Evolutionary conservation across 2,113 vertebrate genomes (phyloP).

Genomic region (Oreocharis arfaki): DNA sequence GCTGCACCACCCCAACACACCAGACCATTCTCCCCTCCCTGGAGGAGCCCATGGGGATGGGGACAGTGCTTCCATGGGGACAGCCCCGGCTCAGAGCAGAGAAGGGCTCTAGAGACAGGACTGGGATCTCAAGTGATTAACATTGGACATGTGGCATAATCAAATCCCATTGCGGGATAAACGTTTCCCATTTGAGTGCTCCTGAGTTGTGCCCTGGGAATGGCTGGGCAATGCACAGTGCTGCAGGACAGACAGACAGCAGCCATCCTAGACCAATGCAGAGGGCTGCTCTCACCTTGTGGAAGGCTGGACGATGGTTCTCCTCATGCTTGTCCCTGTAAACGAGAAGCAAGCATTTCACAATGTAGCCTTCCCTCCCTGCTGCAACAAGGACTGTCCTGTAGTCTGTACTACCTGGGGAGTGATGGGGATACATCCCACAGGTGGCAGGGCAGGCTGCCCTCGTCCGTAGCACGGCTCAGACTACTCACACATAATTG

Average conservation of each 20-base stretch:
- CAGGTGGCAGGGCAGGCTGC: not conserved
- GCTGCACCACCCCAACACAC: accelerated
- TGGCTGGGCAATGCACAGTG: accelerated
- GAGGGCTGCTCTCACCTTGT: constrained; percentile 80
- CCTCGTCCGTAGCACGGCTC: accelerated
- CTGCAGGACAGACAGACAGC: not conserved
- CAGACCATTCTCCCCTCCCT: not conserved
- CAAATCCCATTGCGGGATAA: accelerated
- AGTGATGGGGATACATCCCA: accelerated
- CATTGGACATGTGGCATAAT: accelerated
- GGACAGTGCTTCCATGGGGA: not conserved
- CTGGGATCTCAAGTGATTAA: not conserved
- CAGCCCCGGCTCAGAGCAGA: not conserved
- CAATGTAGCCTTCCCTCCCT: not conserved
- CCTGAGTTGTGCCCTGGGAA: accelerated
- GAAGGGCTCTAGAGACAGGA: not conserved
- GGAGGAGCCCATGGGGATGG: not conserved
- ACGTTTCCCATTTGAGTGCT: accelerated
- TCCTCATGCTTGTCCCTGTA: constrained; percentile 95
- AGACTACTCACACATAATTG: constrained; percentile 88
- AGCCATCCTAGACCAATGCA: not conserved
- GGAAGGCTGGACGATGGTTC: constrained; percentile 92
- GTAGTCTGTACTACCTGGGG: not conserved
- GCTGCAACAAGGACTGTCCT: not conserved
- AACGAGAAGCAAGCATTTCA: not conserved